Evolutionary conservation across 2,113 vertebrate species (phyloP).

Genomic region (Ageneiosus marmoratus): DNA sequence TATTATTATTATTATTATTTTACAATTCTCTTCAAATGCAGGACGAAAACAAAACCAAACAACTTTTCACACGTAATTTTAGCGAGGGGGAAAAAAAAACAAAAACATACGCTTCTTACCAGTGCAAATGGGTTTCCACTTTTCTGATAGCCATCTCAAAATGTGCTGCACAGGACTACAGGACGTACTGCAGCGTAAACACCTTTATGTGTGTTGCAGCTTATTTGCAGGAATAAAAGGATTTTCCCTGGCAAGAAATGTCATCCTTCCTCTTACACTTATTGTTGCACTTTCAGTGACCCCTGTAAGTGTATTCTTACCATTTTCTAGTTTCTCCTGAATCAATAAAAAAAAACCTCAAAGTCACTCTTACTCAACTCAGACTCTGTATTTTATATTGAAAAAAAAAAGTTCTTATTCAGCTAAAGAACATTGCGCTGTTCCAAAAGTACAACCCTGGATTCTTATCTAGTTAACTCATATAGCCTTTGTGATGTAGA

Average conservation of each 20-base stretch:
- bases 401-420: background rate
- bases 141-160: background rate
- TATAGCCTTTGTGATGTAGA: constrained; percentile 42
- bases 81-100: background rate
- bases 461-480: constrained; percentile 45
- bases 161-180: background rate
- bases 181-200: constrained; percentile 28
- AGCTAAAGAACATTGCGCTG: constrained; percentile 15
- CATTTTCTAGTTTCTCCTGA: constrained; percentile 23
- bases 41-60: background rate
- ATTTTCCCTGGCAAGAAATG: constrained; percentile 12
- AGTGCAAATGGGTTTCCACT: constrained; percentile 6
- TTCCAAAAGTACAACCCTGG: constrained; percentile 3
- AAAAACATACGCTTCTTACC: background rate
- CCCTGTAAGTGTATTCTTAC: constrained; percentile 7
- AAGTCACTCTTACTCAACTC: background rate
- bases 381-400: background rate
- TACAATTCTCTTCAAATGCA: background rate
- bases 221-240: constrained; percentile 23
- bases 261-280: background rate
- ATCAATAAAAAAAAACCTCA: background rate
- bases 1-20: no score
- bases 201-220: background rate
- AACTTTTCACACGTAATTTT: background rate
- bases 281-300: constrained; percentile 39